phyloP scores from a whole-genome alignment of 2,888 invertebrate species.

The Lutraria lutraria region DNA sequence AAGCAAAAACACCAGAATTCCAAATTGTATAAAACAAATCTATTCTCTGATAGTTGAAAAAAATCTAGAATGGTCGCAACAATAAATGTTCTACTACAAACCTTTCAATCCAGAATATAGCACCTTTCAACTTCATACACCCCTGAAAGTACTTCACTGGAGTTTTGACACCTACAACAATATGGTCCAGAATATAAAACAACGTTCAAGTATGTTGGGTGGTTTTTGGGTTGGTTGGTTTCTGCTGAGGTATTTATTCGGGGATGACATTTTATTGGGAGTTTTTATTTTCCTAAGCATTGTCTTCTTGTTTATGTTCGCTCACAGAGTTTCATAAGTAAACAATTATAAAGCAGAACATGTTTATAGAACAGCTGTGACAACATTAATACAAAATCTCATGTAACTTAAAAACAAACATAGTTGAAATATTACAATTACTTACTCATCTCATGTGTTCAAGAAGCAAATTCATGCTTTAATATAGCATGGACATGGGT shows the following conservation, averaged over 20 bases:
- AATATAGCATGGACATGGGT: too few relatives aligned
- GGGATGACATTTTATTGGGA: neutral
- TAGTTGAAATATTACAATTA: too few relatives aligned
- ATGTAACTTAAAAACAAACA: too few relatives aligned
- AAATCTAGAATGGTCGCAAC: neutral
- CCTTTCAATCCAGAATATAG: conserved; percentile 79
- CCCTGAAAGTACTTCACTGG: conserved; percentile 75
- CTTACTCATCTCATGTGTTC: too few relatives aligned
- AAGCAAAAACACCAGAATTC: too few relatives aligned
- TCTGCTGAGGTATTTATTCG: neutral
- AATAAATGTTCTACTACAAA: conserved; percentile 27
- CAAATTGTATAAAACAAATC: too few relatives aligned
- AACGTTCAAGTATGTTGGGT: neutral
- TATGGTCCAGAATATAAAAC: neutral
- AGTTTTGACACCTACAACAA: conserved; percentile 73
- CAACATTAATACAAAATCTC: too few relatives aligned
- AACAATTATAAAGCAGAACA: too few relatives aligned
- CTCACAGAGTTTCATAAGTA: too few relatives aligned
- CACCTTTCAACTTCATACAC: conserved; percentile 74
- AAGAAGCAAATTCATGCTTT: too few relatives aligned
- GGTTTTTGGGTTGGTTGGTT: neutral
- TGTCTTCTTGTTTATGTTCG: neutral
- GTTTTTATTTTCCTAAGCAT: neutral
- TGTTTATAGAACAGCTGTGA: too few relatives aligned
- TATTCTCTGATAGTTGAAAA: too few relatives aligned